Conservation (phyloP, 2,888 invertebrate genomes). For the Strigamia transsilvanica region DNA sequence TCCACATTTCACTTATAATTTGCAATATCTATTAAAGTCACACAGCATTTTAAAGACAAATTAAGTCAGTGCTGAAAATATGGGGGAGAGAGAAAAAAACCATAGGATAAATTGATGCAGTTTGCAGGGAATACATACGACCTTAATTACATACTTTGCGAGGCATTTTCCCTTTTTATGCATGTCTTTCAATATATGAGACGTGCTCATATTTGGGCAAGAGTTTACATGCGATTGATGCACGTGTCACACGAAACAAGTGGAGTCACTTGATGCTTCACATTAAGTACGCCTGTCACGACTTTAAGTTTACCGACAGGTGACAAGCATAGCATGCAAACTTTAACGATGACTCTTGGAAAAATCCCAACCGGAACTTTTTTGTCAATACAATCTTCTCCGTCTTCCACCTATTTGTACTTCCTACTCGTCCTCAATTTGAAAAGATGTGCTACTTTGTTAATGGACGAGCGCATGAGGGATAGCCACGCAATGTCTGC, state of each 20-base stretch:
- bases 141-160: background rate
- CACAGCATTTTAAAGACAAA: constrained; percentile 13
- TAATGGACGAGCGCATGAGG: background rate
- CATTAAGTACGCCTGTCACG: constrained; percentile 45
- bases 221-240: constrained; percentile 4
- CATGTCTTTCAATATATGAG: constrained; percentile 8
- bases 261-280: constrained; percentile 13
- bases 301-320: constrained; percentile 31
- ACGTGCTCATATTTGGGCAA: constrained; percentile 15
- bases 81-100: background rate
- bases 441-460: constrained; percentile 43
- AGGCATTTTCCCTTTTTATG: background rate
- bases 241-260: constrained; percentile 11
- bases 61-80: constrained; percentile 20
- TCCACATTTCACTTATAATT: background rate
- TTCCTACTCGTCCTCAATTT: constrained; percentile 44
- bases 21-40: constrained; percentile 14
- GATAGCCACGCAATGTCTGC: background rate
- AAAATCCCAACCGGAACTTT: constrained; percentile 39
- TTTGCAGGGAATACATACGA: background rate
- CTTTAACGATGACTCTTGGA: constrained; percentile 9
- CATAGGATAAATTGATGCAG: background rate
- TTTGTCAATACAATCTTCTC: constrained; percentile 40
- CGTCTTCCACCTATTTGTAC: background rate
- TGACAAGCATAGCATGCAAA: constrained; percentile 33